These are phyloP conservation scores for Lophotis ruficrista DNA, from an alignment of 2,113 vertebrate species.

Conservation along the genomic window DNA sequence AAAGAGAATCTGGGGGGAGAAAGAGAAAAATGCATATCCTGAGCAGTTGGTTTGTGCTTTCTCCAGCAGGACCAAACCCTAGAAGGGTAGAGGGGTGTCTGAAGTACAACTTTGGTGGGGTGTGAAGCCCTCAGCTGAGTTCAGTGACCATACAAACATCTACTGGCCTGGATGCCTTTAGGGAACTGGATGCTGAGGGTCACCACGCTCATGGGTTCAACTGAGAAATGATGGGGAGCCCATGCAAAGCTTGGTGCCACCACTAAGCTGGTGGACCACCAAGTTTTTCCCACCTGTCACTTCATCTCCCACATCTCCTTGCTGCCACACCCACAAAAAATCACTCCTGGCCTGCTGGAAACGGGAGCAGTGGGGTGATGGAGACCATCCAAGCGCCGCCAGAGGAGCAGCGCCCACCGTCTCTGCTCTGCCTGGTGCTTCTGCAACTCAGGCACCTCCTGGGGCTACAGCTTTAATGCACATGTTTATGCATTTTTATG, in stretches of 20 bases:
- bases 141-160: neutral
- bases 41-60: neutral
- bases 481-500: neutral
- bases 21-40: fast-evolving
- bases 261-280: neutral
- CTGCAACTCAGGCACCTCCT: neutral
- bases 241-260: neutral
- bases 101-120: neutral
- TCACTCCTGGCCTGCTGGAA: neutral
- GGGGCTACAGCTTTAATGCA: neutral
- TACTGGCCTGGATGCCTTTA: neutral
- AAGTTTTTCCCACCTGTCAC: neutral
- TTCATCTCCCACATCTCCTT: neutral
- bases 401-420: fast-evolving
- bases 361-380: neutral
- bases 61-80: neutral
- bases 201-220: neutral
- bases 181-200: neutral
- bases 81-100: neutral
- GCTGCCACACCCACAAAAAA: neutral
- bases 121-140: neutral
- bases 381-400: fast-evolving
- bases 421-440: neutral
- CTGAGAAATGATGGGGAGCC: neutral
- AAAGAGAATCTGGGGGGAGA: neutral